Evolutionary conservation across 2,888 invertebrate species (phyloP), one percentile per base, ranked within the genome.

Genomic region (Tholera decimalis): DNA sequence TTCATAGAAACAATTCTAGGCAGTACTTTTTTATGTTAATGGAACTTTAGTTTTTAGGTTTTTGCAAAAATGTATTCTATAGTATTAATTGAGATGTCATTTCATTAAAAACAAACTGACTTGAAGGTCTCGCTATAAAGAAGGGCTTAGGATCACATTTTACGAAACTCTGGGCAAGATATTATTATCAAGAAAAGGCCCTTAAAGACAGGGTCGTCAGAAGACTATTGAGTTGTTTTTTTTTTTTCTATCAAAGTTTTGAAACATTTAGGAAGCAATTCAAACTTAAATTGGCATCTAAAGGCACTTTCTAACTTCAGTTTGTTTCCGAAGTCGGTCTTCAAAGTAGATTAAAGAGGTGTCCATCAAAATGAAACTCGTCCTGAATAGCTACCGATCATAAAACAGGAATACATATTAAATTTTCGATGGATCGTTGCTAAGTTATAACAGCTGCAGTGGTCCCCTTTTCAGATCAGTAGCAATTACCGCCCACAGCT

Each of bases 271-370:
- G 35, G 47, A 53, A 59, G 24, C 53, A 44, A 15, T 62, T 77
- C 20, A 30, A 77, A 73, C 67, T 59, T 54, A 73, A 59, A 77
- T 73, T 73, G 73, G 43, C 13, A 44, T 60, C 65, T 55, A 43
- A 20, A 41, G 35, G 46, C 57, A 46, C 35, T 54, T 71, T 41
- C 4, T 7, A 57, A 62, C 35, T 46, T 8, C 43, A 64, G 18
- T 58, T 72, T 51, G 9, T 58, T 62, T 24, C 24, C 13, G 13
- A 51, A 51, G 54, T 3, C n/a, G 1, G 15, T 9, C 8, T 71
- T 76, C 1, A 8, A 51, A 44, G 7, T 55, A 39, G 18, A 55
- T 58, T 37, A 41, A 57, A 55, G 57, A 24, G 30, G 33, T 55
- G 49, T 63, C 30, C 26, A 37, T 44, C 18, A 50, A 43, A 26